phyloP scores from a whole-genome alignment of 2,888 invertebrate species.

The Trachelus iudaicus region DNA sequence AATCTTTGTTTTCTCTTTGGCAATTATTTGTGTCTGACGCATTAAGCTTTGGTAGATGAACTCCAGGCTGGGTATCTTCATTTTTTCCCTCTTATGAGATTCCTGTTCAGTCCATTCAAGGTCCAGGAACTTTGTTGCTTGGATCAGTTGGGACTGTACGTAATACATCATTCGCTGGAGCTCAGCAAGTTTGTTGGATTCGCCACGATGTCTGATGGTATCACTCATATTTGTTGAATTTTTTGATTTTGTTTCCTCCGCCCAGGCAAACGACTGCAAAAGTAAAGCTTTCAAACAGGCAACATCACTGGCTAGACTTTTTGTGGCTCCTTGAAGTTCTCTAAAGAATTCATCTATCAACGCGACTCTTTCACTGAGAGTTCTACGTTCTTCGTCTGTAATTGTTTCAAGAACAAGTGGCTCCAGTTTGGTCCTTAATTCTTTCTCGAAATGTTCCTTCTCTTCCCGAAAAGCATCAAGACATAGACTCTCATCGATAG shows the following conservation, averaged over 20 bases:
- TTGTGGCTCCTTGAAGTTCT: constrained; percentile 73
- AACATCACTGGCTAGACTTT: constrained; percentile 72
- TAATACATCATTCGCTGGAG: constrained; percentile 78
- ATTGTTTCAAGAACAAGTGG: constrained; percentile 67
- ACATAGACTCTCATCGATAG: constrained; percentile 46
- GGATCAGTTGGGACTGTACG: constrained; percentile 79
- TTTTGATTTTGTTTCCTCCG: constrained; percentile 70
- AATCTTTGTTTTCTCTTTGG: constrained; percentile 67
- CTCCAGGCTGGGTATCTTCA: constrained; percentile 79
- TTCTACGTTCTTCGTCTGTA: constrained; percentile 69
- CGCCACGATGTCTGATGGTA: constrained; percentile 71
- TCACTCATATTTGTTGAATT: constrained; percentile 54
- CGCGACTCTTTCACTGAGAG: constrained; percentile 67
- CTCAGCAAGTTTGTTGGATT: constrained; percentile 75
- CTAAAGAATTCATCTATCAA: constrained; percentile 72
- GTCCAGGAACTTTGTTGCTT: constrained; percentile 79
- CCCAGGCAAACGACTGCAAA: constrained; percentile 70
- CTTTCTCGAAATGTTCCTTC: constrained; percentile 54
- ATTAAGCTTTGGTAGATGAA: constrained; percentile 83
- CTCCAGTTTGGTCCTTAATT: constrained; percentile 49
- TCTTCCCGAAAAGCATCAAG: constrained; percentile 55
- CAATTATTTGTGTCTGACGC: constrained; percentile 77
- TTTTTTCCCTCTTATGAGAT: constrained; percentile 53
- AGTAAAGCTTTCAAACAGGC: constrained; percentile 68
- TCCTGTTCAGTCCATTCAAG: constrained; percentile 76